Conservation (phyloP, 2,113 vertebrate species). For the Proterorhinus semilunaris region DNA sequence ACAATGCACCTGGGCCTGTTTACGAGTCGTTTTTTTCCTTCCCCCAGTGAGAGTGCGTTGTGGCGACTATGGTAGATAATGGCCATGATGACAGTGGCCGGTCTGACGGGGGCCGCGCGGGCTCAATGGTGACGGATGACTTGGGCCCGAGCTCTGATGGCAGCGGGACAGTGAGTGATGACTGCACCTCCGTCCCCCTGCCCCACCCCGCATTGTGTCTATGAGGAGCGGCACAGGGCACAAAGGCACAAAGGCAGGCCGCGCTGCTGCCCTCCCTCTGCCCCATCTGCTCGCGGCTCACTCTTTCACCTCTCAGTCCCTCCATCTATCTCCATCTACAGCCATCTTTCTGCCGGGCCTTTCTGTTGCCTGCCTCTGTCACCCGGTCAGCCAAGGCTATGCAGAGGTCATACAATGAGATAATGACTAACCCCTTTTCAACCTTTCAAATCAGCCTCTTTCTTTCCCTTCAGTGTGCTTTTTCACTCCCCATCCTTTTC, state of each 20-base stretch:
- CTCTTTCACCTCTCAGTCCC: constrained; percentile 71
- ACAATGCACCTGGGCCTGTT: constrained; percentile 38
- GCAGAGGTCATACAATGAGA: constrained; percentile 72
- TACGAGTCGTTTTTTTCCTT: not conserved
- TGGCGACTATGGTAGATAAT: constrained; percentile 82
- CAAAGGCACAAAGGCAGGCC: constrained; percentile 67
- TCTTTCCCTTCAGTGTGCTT: constrained; percentile 50
- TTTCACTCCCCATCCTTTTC: constrained; percentile 68
- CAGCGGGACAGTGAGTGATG: constrained; percentile 91
- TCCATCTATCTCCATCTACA: constrained; percentile 75
- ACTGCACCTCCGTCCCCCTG: constrained; percentile 81
- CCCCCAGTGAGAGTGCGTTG: constrained; percentile 43
- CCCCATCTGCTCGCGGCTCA: constrained; percentile 73
- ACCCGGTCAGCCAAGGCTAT: constrained; percentile 61
- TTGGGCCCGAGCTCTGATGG: constrained; percentile 86
- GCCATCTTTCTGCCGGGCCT: constrained; percentile 65
- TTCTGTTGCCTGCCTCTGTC: constrained; percentile 56
- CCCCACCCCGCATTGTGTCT: constrained; percentile 90
- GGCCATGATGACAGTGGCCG: constrained; percentile 88
- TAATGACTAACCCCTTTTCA: constrained; percentile 70
- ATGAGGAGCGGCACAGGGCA: constrained; percentile 73
- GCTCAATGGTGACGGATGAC: constrained; percentile 94
- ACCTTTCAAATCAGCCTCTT: constrained; percentile 66
- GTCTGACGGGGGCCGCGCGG: constrained; percentile 86
- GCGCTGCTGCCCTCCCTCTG: constrained; percentile 74